Evolutionary conservation across 2,888 invertebrate species (phyloP).

Genomic region (Iphiclides podalirius): DNA sequence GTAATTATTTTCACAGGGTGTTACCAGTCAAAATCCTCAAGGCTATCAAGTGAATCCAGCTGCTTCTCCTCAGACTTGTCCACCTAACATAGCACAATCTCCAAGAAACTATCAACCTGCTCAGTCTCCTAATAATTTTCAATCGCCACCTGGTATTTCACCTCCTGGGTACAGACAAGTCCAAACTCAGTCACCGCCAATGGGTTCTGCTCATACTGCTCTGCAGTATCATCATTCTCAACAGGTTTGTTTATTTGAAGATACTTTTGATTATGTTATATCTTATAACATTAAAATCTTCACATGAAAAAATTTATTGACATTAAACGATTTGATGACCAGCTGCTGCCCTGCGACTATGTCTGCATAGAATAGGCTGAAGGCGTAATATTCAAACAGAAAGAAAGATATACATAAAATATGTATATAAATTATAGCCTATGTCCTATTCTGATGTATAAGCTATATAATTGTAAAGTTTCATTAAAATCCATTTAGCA

Average conservation of each 20-base stretch:
- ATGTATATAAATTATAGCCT: too few relatives aligned
- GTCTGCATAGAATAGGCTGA: too few relatives aligned
- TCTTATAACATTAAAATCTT: too few relatives aligned
- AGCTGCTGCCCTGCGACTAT: too few relatives aligned
- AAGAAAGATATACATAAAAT: too few relatives aligned
- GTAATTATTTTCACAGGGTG: conserved; percentile 41
- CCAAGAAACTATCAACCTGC: conserved; percentile 75
- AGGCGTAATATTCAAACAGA: too few relatives aligned
- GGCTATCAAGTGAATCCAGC: conserved; percentile 79
- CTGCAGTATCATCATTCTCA: conserved; percentile 74
- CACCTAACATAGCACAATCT: conserved; percentile 60
- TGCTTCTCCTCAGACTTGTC: conserved; percentile 73
- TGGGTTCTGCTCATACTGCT: conserved; percentile 67
- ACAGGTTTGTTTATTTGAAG: conserved; percentile 44
- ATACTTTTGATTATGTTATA: not conserved
- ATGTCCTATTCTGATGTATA: too few relatives aligned
- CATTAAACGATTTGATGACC: too few relatives aligned
- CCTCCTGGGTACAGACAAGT: conserved; percentile 77
- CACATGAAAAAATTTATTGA: too few relatives aligned
- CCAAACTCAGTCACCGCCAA: conserved; percentile 71
- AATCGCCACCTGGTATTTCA: conserved; percentile 72
- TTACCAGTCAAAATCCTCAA: conserved; percentile 71
- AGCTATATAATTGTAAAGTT: too few relatives aligned
- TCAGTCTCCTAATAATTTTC: conserved; percentile 75
- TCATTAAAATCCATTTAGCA: too few relatives aligned